Base-by-base conservation (phyloP, 2,797 vertebrate species). In the Paedocypris micromegethes region DNA sequence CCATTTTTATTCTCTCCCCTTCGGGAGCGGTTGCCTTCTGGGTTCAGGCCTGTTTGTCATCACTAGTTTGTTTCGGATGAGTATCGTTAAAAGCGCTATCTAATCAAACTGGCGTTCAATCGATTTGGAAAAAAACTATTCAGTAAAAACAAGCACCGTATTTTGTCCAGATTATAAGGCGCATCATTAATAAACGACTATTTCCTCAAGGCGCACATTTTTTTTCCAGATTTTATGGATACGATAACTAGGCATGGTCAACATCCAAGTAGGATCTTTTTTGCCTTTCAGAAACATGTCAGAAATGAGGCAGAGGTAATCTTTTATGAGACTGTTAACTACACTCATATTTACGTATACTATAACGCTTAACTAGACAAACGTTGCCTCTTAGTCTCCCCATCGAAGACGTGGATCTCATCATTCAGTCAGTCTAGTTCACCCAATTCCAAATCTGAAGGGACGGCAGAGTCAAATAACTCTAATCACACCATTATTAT, bases 1-100 rank as follows among this genome's bases (percentile, higher is more conserved):
- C 79, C 76, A 65, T 64, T 62, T 72, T 76, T 57, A 44, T 71
- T 69, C 64, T 48, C 75, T 78, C 74, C 74, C 78, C 80, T 76
- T 72, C 53, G 78, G 77, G 80, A 88, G 87, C 83, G 81, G 84
- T 89, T 88, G 86, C 85, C 86, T 90, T 90, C 83, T 79, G 82
- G 78, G 83, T 81, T 76, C 67, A 81, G 83, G 83, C 77, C 61
- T 83, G 85, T 84, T 81, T 81, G 80, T 85, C 51, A 70, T 72
- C 84, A 82, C 85, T 89, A 87, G 89, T 86, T 84, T 85, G 83
- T 89, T 83, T 88, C 86, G 86, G 83, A 88, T 86, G 86, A 84
- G 84, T 84, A 78, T 89, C 83, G 79, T 82, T 44, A 53, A 81
- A 82, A 86, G 82, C 83, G 83, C 84, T 75, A 78, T 77, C 57